A percentile compares a stretch with the other conserved stretches of the same genome.
Conservation (phyloP, 2,888 invertebrate genomes). For the Eupithecia pulchellata region DNA sequence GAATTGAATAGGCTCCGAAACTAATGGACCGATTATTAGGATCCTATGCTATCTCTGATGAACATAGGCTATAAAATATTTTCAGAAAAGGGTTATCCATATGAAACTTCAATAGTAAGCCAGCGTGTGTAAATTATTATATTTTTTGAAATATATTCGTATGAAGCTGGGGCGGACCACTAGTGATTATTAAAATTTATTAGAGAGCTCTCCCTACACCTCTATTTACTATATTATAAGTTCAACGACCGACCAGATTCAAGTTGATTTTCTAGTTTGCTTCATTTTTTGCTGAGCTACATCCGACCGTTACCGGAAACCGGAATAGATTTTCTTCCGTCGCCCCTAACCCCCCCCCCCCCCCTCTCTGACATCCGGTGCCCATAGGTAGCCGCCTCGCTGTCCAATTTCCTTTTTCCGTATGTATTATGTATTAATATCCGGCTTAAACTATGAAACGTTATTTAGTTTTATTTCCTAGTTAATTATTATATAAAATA, state of each 20-base stretch:
- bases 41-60: too few species aligned
- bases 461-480: slow-evolving; percentile 69
- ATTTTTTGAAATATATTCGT: too few species aligned
- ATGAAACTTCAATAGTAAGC: too few species aligned
- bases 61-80: too few species aligned
- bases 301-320: slow-evolving; percentile 68
- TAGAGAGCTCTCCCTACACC: too few species aligned
- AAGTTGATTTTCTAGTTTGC: background rate
- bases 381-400: slow-evolving; percentile 64
- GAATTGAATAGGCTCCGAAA: too few species aligned
- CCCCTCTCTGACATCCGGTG: slow-evolving; percentile 68
- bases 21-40: too few species aligned
- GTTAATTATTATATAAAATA: slow-evolving; percentile 43
- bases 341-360: slow-evolving; percentile 56
- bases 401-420: slow-evolving; percentile 83
- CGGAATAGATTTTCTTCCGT: slow-evolving; percentile 65
- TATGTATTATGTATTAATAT: slow-evolving; percentile 81
- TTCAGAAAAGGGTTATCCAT: too few species aligned
- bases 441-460: slow-evolving; percentile 73
- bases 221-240: background rate
- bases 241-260: background rate
- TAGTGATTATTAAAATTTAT: too few species aligned
- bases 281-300: slow-evolving; percentile 15
- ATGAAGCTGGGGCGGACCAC: too few species aligned
- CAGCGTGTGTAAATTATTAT: too few species aligned